phyloP scores from a whole-genome alignment of 64 coral and sea anemone species.

The Astreopora myriophthalma region DNA sequence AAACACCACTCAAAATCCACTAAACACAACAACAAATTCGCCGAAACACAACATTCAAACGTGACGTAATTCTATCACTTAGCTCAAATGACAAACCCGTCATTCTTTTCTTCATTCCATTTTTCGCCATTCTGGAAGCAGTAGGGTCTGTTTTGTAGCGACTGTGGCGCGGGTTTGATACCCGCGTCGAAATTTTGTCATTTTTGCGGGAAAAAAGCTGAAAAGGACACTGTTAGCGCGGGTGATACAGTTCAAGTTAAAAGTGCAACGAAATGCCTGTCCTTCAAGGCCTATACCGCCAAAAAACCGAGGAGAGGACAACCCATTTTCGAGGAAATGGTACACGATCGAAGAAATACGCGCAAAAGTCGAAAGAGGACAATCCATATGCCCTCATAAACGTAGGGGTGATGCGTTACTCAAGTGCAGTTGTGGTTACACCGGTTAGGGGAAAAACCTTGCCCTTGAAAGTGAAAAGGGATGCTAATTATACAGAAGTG shows the following conservation, averaged over 20 bases:
- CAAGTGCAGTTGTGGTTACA: not conserved
- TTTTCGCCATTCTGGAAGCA: not conserved
- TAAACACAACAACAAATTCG: not conserved
- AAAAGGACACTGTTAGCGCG: not conserved
- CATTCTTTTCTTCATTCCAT: not conserved
- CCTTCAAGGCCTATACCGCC: not conserved
- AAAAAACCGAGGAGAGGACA: not conserved
- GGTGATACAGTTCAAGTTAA: not conserved
- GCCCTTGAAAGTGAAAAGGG: conserved; percentile 19
- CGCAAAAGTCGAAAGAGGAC: conserved; percentile 25
- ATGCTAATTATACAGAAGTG: conserved; percentile 10
- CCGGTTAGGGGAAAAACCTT: conserved; percentile 4
- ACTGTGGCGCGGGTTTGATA: not conserved
- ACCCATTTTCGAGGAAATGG: not conserved
- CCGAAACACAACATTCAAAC: not conserved
- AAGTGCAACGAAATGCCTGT: not conserved
- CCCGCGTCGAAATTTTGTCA: not conserved
- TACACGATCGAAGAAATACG: not conserved
- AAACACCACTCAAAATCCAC: not conserved
- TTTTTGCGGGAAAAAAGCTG: not conserved
- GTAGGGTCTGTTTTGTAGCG: not conserved
- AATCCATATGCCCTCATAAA: conserved; percentile 32
- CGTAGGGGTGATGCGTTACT: conserved; percentile 20
- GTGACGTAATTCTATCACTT: not conserved
- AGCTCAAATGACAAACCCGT: not conserved